Evolutionary conservation across 1,140 invertebrate species (phyloP).

Genomic region (Drosophila sechellia): DNA sequence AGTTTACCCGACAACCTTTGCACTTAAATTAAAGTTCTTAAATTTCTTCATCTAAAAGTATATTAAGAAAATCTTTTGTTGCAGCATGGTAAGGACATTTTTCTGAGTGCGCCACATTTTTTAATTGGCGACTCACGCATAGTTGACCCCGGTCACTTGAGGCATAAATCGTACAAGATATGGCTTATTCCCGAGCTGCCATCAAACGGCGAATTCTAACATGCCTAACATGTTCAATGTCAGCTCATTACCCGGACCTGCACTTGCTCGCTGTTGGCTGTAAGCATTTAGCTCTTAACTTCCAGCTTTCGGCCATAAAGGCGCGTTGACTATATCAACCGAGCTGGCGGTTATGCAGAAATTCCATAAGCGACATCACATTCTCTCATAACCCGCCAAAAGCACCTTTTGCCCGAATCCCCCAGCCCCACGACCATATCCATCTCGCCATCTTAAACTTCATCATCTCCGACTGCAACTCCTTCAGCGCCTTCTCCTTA

Average conservation of each 20-base stretch:
- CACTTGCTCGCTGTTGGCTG: conserved; percentile 33
- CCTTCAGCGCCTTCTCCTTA: conserved; percentile 29
- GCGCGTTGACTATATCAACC: conserved; percentile 61
- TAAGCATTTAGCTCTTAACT: conserved; percentile 1
- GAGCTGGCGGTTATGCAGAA: conserved; percentile 60
- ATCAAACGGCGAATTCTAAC: conserved; percentile 59
- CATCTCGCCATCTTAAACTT: conserved; percentile 9
- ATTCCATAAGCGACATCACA: conserved; percentile 77
- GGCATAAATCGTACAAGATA: conserved; percentile 40
- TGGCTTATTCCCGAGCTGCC: conserved; percentile 46
- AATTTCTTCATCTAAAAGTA: background rate
- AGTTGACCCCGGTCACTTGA: conserved; percentile 44
- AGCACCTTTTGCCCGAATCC: conserved; percentile 13
- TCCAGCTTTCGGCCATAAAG: conserved; percentile 38
- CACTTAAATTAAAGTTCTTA: background rate
- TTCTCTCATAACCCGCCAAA: conserved; percentile 71
- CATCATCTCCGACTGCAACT: conserved; percentile 5
- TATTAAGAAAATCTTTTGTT: too few relatives aligned
- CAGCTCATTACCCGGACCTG: conserved; percentile 63
- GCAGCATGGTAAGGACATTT: background rate
- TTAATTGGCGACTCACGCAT: conserved; percentile 49
- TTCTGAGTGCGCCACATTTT: background rate
- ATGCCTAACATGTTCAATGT: conserved; percentile 49
- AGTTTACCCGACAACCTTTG: background rate
- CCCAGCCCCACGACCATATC: conserved; percentile 10